Base-by-base conservation (phyloP, 2,113 vertebrate genomes). In the Trichomycterus rosablanca region DNA sequence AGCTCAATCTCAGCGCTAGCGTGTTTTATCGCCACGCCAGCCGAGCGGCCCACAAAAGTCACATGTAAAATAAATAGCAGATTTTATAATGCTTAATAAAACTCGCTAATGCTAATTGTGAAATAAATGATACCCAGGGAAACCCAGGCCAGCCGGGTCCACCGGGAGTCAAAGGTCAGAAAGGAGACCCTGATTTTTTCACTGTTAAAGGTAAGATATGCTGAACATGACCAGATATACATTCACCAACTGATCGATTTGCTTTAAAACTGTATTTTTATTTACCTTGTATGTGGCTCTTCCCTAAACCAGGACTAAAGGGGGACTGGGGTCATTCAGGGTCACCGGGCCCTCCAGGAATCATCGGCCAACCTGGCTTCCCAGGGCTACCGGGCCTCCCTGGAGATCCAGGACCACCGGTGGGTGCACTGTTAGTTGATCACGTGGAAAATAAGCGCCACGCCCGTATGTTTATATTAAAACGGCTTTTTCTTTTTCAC, bases 371-470 rank as follows among this genome's bases (percentile, higher is more conserved):
- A 1, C 89, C 71, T 34, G 35, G 51, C 34, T 3, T 40, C 34
- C 49, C 32, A 40, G 93, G 90, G 6, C 7, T 35, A 3, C 77
- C 81, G 74, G 93, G 93, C 7, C 30, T 66, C 14, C 37, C 68
- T 54, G 93, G 93, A 24, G 81, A 81, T n/a, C 87, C 77, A 50
- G 92, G 93, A 16, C 70, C 71, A 66, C 84, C 74, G 7, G 93
- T 96, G 77, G 86, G 90, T 84, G 59, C 59, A 5, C 18, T 34
- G 11, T 35, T 19, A 30, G 1, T 16, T 8, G 2, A 2, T 4
- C 11, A 3, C 34, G 16, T 32, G n/a, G n/a, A n/a, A n/a, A n/a
- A n/a, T n/a, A n/a, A n/a, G n/a, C n/a, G n/a, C n/a, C n/a, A n/a
- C n/a, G n/a, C n/a, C n/a, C n/a, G n/a, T n/a, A 3, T 3, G 5